A percentile compares a stretch with the other conserved stretches of the same genome.
Evolutionary conservation across 2,888 invertebrate genomes (phyloP).

Genomic region (Osmoderma eremita): DNA sequence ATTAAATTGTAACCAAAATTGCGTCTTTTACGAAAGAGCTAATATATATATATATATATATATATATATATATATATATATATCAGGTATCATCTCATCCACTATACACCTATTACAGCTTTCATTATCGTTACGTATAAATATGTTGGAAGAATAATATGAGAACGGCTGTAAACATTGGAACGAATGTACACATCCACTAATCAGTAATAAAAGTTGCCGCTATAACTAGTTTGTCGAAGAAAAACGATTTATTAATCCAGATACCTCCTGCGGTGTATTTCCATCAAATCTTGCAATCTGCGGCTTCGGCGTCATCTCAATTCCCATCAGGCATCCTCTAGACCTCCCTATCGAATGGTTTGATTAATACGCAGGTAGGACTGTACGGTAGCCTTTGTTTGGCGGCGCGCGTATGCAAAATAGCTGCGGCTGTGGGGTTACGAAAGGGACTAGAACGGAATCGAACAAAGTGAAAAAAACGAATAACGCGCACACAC

Average conservation of each 20-base stretch:
- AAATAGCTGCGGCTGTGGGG: constrained; percentile 45
- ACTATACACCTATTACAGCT: too few relatives aligned
- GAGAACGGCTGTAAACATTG: too few relatives aligned
- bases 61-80: too few relatives aligned
- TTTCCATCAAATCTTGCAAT: constrained; percentile 34
- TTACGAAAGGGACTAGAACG: constrained; percentile 43
- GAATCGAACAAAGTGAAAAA: constrained; percentile 45
- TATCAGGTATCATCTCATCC: too few relatives aligned
- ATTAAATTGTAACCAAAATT: too few relatives aligned
- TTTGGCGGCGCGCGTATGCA: constrained; percentile 47
- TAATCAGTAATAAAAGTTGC: constrained; percentile 8
- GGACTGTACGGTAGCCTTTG: constrained; percentile 45
- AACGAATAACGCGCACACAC: constrained; percentile 36
- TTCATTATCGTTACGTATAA: too few relatives aligned
- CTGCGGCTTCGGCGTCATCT: constrained; percentile 26
- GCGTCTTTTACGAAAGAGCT: too few relatives aligned
- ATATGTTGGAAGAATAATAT: too few relatives aligned
- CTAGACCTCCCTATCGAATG: constrained; percentile 42
- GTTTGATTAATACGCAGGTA: constrained; percentile 48
- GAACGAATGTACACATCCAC: not conserved
- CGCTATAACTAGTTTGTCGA: not conserved
- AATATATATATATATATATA: too few relatives aligned
- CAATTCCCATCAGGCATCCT: constrained; percentile 35
- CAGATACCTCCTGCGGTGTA: constrained; percentile 28
- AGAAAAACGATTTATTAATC: constrained; percentile 18